Base-by-base conservation (phyloP, 2,888 invertebrate genomes). In the Cheilosia vulpina region DNA sequence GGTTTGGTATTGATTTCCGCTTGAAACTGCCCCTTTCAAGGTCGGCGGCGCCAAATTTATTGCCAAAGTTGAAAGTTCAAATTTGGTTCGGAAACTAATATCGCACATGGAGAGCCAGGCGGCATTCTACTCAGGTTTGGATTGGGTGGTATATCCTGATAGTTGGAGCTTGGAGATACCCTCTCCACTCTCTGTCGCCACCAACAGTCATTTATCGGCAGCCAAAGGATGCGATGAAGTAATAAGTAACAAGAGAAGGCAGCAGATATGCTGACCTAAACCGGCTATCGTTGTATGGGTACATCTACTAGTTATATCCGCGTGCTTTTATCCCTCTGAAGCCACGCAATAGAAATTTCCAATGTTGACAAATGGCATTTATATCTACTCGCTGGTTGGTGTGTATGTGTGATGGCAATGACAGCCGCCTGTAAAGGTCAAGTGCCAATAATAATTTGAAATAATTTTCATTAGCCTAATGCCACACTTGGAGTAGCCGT, bases 51-150 rank as follows among this genome's bases (percentile, higher is more conserved):
- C 63, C 73, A 68, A 80, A 80, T 75, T 80, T 55, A 75, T 75
- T 68, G 62, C 55, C 68, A 79, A 75, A 75, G 80, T 80, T 75
- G 73, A 80, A 80, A 80, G 80, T 80, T 73, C 80, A 80, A 80
- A 66, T 80, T 72, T 58, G 43, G 45, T 27, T 52, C 50, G 21
- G 65, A 34, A 38, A 34, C 47, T 41, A 24, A 55, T 62, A 38
- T 24, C 27, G 38, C 45, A n/a, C 4, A 27, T 27, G 34, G 21
- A 34, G 24, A 24, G 17, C n/a, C 15, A 53, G 24, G 43, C n/a
- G 11, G 27, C 21, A 21, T 19, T 27, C 27, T 53, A 27, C 53
- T 53, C 19, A 9, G 19, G 19, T 17, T 57, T 4, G n/a, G 7
- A 9, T 31, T 5, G n/a, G 24, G 4, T n/a, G 41, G 41, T 41